Evolutionary conservation across 1,140 invertebrate species (phyloP), one percentile per base, ranked within the genome.

Genomic region (Tenebrio molitor): DNA sequence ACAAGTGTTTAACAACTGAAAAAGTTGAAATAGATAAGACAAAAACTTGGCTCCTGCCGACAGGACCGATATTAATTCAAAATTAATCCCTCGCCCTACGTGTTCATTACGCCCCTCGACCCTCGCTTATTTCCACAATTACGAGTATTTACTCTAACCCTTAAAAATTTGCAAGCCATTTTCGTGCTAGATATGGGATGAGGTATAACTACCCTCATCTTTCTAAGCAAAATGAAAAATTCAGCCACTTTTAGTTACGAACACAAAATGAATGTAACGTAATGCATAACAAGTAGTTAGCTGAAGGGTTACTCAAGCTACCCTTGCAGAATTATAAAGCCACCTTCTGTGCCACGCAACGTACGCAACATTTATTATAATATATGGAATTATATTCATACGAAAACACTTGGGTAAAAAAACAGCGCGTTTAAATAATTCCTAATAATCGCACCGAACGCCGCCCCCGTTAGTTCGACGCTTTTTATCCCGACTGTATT

Each of bases 211-310:
- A 78, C 70, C 76, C 75, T 69, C 74, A 76, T 78, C 74, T 80
- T 77, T 71, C 71, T 73, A 69, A 71, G 74, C 64, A 71, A 63
- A 71, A 79, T 81, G 79, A 81, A 81, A 81, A 80, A 81, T 81
- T 76, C 78, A 78, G 74, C 71, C 74, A 75, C 77, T 79, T 80
- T 80, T 80, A 81, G 80, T 81, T 80, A 79, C 73, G 75, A 78
- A 76, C 76, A 75, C 78, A 77, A 80, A 81, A 80, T 81, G 80
- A 81, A 79, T 75, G 79, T 77, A 73, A 77, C 77, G 80, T 81
- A 81, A 81, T 81, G 80, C 80, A 81, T 81, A 81, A 80, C 80
- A 81, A 81, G 80, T 81, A 80, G 80, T 81, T 80, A 80, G 78
- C 72, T 81, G 78, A 78, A 80, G 77, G 80, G 80, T 78, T 80